A percentile compares a stretch with the other conserved stretches of the same genome.
Conservation (phyloP, 2,797 vertebrate genomes). For the Lophius americanus region DNA sequence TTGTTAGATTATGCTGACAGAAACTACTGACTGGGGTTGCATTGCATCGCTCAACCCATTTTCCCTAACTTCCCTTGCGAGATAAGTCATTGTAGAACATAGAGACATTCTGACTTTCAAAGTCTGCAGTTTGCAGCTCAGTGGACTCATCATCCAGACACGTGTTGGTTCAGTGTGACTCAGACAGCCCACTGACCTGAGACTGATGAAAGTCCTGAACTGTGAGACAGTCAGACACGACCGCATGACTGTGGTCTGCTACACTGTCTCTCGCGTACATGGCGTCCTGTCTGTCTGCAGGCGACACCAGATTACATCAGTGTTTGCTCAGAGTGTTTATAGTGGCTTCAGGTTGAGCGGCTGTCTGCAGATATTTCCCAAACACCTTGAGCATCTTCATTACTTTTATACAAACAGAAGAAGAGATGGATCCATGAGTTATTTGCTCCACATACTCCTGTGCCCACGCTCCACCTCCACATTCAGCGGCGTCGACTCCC, state of each 20-base stretch:
- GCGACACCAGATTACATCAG: constrained; percentile 62
- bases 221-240: constrained; percentile 71
- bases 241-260: constrained; percentile 71
- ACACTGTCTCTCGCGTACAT: constrained; percentile 60
- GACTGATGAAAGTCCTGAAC: constrained; percentile 47
- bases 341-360: constrained; percentile 50
- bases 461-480: too few relatives aligned
- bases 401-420: constrained; percentile 41
- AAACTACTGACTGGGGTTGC: neutral
- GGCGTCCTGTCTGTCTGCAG: constrained; percentile 49
- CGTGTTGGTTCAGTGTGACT: constrained; percentile 36
- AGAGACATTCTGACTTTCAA: neutral
- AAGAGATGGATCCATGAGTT: too few relatives aligned
- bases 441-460: too few relatives aligned
- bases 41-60: neutral
- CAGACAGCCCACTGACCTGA: constrained; percentile 42
- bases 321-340: constrained; percentile 67
- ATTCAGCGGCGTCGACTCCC: too few relatives aligned
- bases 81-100: constrained; percentile 10
- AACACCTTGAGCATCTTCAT: constrained; percentile 42
- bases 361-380: constrained; percentile 60
- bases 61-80: constrained; percentile 14
- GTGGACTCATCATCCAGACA: constrained; percentile 3
- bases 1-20: too few relatives aligned
- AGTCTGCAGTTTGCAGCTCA: constrained; percentile 26